Conservation (phyloP, 2,888 invertebrate species). For the Cremastinae sp. region DNA sequence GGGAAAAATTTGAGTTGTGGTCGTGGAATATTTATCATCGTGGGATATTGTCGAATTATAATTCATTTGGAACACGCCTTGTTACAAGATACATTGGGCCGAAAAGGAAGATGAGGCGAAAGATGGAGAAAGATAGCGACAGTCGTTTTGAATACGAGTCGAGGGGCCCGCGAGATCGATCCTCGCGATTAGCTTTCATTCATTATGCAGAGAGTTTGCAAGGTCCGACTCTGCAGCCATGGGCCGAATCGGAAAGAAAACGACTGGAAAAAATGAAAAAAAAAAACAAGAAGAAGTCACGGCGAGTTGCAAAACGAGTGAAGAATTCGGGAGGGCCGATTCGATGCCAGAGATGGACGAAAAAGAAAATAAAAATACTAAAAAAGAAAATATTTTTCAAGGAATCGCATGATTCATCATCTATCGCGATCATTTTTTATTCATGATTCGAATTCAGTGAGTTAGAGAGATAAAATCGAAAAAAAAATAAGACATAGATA, state of each 20-base stretch:
- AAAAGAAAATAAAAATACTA: slow-evolving; percentile 20
- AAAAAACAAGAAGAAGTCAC: slow-evolving; percentile 36
- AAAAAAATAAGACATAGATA: too few species aligned
- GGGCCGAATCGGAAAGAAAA: slow-evolving; percentile 50
- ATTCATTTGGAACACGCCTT: slow-evolving; percentile 43
- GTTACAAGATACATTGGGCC: slow-evolving; percentile 45
- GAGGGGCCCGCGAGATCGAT: slow-evolving; percentile 59
- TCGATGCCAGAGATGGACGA: slow-evolving; percentile 8
- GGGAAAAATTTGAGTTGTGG: slow-evolving; percentile 7
- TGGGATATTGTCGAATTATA: slow-evolving; percentile 56
- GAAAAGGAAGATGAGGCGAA: slow-evolving; percentile 15
- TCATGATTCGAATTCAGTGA: background rate
- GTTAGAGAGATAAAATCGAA: background rate
- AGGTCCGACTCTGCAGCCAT: slow-evolving; percentile 48
- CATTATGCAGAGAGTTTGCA: slow-evolving; percentile 61
- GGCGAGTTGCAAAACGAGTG: slow-evolving; percentile 48
- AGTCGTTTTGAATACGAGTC: slow-evolving; percentile 55
- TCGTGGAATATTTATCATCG: slow-evolving; percentile 48
- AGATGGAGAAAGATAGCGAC: slow-evolving; percentile 25
- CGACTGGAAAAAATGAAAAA: slow-evolving; percentile 42
- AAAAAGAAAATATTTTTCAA: slow-evolving; percentile 36
- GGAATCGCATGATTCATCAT: slow-evolving; percentile 22
- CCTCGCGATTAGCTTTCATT: slow-evolving; percentile 63
- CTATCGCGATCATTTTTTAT: slow-evolving; percentile 23
- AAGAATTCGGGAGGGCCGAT: slow-evolving; percentile 44